Base-by-base conservation (phyloP, 2,797 vertebrate genomes). In the Streptopelia turtur region DNA sequence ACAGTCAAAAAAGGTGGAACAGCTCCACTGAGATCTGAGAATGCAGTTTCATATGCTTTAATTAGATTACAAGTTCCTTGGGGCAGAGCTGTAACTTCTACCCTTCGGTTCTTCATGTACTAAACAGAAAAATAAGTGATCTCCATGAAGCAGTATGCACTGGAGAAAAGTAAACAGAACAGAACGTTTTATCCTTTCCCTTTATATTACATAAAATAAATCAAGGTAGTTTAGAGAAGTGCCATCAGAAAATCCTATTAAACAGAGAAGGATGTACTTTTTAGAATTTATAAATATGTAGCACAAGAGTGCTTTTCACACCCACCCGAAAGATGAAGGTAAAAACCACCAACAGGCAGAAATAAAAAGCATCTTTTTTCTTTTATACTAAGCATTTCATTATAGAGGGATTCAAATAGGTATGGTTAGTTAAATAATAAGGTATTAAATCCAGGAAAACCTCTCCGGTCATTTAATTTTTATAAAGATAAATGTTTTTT, bases 31-130 rank as follows among this genome's bases (percentile, higher is more conserved):
- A 93, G 91, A 91, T 91, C 80, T 74, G 66, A 94, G 85, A 95
- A 89, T 24, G 74, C 74, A 77, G 74, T 66, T 92, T 94, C 83
- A 81, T 69, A 82, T 52, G 74, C 78, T 93, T 88, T 95, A 96
- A 95, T 94, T 95, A 94, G 86, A 90, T 90, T 91, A 91, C 90
- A 89, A 94, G 71, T 60, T 96, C 92, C 91, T 91, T 79, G 91
- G 82, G 92, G 89, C 84, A 90, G 30, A 78, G 72, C 50, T 92
- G 53, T 87, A 91, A 85, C 83, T 90, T 84, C 60, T 82, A 84
- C 53, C 37, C 78, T 87, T 91, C 1, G 0, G 77, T 77, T 84
- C 77, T 64, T 88, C 71, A 47, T 80, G 85, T 69, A 89, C 74
- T 37, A 57, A 96, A 93, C 33, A 68, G 87, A 93, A 80, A 70